These are phyloP conservation scores for Lycia hirtaria DNA, from an alignment of 2,888 invertebrate species.

Conservation along the genomic window DNA sequence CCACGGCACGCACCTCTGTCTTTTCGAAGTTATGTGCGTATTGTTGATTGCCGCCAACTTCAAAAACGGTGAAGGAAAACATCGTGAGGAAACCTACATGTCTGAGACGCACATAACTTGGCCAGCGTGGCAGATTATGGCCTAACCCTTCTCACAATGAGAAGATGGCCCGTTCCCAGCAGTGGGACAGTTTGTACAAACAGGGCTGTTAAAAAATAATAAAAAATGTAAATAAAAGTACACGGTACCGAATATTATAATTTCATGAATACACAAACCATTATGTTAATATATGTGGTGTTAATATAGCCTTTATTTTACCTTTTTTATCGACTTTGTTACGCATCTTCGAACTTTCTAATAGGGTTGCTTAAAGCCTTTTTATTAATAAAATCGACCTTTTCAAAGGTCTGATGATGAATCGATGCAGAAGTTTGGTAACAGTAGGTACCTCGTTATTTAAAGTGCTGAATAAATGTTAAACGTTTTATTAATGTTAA, in stretches of 20 bases:
- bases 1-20: no score
- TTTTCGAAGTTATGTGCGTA: no score
- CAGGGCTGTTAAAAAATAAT: no score
- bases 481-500: constrained; percentile 3
- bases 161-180: no score
- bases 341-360: constrained; percentile 14
- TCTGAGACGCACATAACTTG: no score
- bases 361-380: constrained; percentile 9
- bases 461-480: neutral
- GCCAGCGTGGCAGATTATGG: no score
- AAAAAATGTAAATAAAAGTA: no score
- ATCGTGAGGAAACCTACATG: no score
- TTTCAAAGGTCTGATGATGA: constrained; percentile 7
- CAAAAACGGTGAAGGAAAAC: no score
- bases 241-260: constrained; percentile 18
- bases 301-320: constrained; percentile 17
- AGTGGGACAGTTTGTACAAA: no score
- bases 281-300: constrained; percentile 21
- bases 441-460: neutral
- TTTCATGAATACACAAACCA: constrained; percentile 17
- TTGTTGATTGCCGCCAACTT: no score
- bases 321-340: constrained; percentile 10
- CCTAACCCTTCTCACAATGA: no score
- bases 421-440: constrained; percentile 7
- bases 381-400: constrained; percentile 14